These are phyloP conservation scores for Tyto alba DNA, from an alignment of 2,113 vertebrate species.

Conservation along the genomic window DNA sequence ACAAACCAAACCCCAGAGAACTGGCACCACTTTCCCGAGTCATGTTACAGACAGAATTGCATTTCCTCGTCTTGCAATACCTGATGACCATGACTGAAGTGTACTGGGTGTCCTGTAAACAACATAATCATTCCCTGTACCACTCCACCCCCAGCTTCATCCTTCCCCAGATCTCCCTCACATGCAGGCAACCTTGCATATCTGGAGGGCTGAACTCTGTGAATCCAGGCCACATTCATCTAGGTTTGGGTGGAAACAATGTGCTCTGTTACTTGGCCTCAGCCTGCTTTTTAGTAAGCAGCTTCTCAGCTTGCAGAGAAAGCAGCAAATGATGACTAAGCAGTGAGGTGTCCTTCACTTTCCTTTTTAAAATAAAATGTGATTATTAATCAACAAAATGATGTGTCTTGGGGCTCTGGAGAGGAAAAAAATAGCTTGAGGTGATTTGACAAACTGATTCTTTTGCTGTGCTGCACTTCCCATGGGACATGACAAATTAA, in stretches of 20 bases:
- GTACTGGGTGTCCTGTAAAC: neutral
- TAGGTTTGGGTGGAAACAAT: neutral
- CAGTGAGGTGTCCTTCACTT: neutral
- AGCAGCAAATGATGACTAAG: neutral
- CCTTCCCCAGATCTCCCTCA: neutral
- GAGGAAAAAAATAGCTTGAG: slow-evolving; percentile 2
- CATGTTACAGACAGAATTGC: neutral
- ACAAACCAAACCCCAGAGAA: neutral
- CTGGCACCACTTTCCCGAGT: neutral
- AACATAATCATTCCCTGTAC: neutral
- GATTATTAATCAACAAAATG: slow-evolving; percentile 46
- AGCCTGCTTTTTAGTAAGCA: neutral
- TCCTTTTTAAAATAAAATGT: slow-evolving; percentile 34
- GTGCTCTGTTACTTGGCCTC: neutral
- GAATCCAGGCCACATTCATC: neutral
- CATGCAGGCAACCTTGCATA: neutral
- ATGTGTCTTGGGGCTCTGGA: neutral
- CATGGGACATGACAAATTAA: slow-evolving; percentile 20
- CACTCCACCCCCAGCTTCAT: accelerated
- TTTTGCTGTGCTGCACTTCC: slow-evolving; percentile 17
- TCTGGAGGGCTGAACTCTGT: neutral
- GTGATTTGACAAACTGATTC: slow-evolving; percentile 18
- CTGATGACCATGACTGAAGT: accelerated
- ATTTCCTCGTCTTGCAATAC: neutral
- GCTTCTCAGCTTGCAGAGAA: neutral